Percentiles rank a stretch among this genome's conserved stretches.
phyloP scores from a whole-genome alignment of 2,797 vertebrate species.

The Fistularia commersonii region DNA sequence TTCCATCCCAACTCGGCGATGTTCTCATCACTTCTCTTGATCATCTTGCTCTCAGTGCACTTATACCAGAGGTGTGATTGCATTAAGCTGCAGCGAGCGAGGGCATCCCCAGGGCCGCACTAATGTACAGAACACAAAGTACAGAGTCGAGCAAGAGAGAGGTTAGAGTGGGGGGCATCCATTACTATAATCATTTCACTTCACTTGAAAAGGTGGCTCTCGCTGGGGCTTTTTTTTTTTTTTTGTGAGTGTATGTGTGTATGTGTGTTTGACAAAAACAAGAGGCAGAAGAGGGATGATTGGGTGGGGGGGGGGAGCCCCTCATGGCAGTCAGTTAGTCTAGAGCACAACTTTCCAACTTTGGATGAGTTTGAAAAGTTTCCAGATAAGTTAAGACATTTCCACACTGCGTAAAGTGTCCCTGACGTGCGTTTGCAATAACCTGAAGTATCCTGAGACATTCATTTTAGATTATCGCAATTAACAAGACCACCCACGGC shows the following conservation, averaged over 20 bases:
- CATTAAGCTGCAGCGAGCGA: slow-evolving; percentile 45
- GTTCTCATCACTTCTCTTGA: slow-evolving; percentile 7
- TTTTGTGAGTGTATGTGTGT: neutral
- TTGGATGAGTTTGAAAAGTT: slow-evolving; percentile 48
- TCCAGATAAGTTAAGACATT: slow-evolving; percentile 46
- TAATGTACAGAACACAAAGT: slow-evolving; percentile 67
- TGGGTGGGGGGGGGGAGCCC: slow-evolving; percentile 14
- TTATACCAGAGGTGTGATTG: slow-evolving; percentile 56
- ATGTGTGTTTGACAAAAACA: slow-evolving; percentile 12
- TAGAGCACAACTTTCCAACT: slow-evolving; percentile 48
- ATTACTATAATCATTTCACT: slow-evolving; percentile 70
- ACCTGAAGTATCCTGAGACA: slow-evolving; percentile 35
- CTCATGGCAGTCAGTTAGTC: slow-evolving; percentile 44
- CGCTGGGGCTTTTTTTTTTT: slow-evolving; percentile 1
- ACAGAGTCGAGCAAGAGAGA: slow-evolving; percentile 38
- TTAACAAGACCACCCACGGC: slow-evolving; percentile 33
- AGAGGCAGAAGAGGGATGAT: slow-evolving; percentile 17
- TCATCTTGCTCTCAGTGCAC: slow-evolving; percentile 32
- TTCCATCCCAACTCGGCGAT: neutral
- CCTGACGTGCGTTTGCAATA: slow-evolving; percentile 36
- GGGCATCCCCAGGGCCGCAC: slow-evolving; percentile 49
- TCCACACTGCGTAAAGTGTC: slow-evolving; percentile 22
- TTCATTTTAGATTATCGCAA: slow-evolving; percentile 39
- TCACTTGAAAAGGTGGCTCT: slow-evolving; percentile 55
- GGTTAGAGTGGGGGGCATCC: slow-evolving; percentile 41